phyloP scores from a whole-genome alignment of 2,888 invertebrate genomes.

The Cyaniris semiargus region DNA sequence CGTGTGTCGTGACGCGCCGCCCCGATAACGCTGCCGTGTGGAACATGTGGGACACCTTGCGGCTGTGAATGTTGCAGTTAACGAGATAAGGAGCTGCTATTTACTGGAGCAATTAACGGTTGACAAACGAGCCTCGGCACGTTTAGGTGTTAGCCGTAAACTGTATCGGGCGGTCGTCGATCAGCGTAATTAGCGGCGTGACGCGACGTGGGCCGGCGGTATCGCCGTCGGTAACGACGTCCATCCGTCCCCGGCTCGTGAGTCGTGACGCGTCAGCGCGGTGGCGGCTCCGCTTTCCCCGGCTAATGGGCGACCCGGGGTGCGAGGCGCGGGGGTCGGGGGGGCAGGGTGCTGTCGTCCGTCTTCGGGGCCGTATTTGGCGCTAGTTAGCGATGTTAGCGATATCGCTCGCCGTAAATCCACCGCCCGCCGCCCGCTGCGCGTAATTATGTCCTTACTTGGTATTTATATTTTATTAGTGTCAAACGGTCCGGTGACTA shows the following conservation, averaged over 20 bases:
- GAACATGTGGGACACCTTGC: background rate
- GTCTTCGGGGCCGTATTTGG: slow-evolving; percentile 45
- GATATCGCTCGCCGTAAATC: slow-evolving; percentile 48
- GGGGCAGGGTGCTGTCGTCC: slow-evolving; percentile 31
- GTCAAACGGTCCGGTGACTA: background rate
- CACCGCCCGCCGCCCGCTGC: slow-evolving; percentile 41
- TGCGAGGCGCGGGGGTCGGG: background rate
- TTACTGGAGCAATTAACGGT: background rate
- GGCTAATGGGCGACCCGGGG: background rate
- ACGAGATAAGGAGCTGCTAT: background rate
- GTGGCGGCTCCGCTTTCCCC: background rate
- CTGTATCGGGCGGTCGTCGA: background rate
- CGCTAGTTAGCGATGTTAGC: slow-evolving; percentile 48
- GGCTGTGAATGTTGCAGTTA: background rate
- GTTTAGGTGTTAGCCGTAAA: background rate
- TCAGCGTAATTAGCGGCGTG: slow-evolving; percentile 7
- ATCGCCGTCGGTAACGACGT: slow-evolving; percentile 14
- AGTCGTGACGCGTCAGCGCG: slow-evolving; percentile 10
- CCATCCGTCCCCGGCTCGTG: slow-evolving; percentile 10
- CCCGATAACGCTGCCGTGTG: background rate
- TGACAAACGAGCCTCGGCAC: background rate
- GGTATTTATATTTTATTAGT: slow-evolving; percentile 17
- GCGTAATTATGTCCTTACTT: slow-evolving; percentile 29
- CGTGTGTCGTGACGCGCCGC: background rate
- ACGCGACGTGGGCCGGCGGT: slow-evolving; percentile 11